These are phyloP conservation scores for Candoia aspera DNA, from an alignment of 2,113 vertebrate genomes.

Conservation along the genomic window DNA sequence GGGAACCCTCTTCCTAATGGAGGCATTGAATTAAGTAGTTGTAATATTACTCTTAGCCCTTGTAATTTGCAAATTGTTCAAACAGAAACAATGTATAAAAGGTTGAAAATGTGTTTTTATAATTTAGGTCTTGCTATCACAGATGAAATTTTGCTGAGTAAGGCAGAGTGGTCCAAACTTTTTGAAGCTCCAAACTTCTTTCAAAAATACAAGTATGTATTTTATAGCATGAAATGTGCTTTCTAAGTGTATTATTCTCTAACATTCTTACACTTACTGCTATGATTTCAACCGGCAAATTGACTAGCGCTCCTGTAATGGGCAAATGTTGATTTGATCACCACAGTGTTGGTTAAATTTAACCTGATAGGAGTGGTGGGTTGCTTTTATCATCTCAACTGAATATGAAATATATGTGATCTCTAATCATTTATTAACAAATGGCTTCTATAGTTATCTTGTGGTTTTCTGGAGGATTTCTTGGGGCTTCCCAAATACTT, in stretches of 20 bases:
- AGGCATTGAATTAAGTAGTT: not conserved
- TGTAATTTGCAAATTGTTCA: not conserved
- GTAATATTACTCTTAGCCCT: not conserved
- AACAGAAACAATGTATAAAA: conserved; percentile 32
- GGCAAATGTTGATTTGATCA: not conserved
- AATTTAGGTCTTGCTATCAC: conserved; percentile 88
- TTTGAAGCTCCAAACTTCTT: conserved; percentile 95
- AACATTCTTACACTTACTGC: not conserved
- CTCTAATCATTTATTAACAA: conserved; percentile 12
- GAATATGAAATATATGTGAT: not conserved
- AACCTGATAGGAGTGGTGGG: not conserved
- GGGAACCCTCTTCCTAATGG: not conserved
- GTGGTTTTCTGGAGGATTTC: not conserved
- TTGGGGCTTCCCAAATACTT: conserved; percentile 33
- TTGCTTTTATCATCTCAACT: not conserved
- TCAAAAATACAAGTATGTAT: conserved; percentile 98
- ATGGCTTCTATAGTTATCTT: not conserved
- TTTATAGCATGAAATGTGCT: conserved; percentile 78
- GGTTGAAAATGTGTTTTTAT: conserved; percentile 72
- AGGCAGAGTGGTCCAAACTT: conserved; percentile 92
- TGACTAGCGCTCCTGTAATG: conserved; percentile 22
- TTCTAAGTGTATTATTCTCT: not conserved
- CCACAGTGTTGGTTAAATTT: not conserved
- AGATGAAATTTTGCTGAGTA: conserved; percentile 90
- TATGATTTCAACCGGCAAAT: conserved; percentile 11